Base-by-base conservation (phyloP, 2,888 invertebrate species). In the Chouioia cunea region DNA sequence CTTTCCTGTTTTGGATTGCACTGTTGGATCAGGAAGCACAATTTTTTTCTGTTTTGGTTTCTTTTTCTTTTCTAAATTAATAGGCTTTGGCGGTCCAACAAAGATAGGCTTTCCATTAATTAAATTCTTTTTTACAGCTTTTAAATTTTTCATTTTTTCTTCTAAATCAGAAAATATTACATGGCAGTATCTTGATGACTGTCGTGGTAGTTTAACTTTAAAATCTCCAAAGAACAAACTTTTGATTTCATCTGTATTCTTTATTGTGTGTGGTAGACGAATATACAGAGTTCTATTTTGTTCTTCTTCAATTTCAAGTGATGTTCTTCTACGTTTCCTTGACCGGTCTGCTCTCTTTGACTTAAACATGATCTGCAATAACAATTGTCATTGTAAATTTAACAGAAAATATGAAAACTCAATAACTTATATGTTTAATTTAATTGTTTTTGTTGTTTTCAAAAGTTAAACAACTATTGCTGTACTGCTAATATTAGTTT, bases 211-310 rank as follows among this genome's bases (percentile, higher is more conserved):
- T 64, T 79, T 80, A 2, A 83, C 72, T 68, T 72, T 74, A 10
- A 79, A 74, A 53, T 79, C 71, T 15, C 80, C 82, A 16, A 72
- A 64, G 23, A 83, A 81, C 1, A 83, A 74, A 10, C 74, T 67
- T 18, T 76, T 76, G 3, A 83, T 74, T 65, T 82, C 80, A 15
- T 77, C 68, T 0, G 58, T 54, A 47, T 76, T 67, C 58, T 73
- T 75, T 27, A 83, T 83, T n/a, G 76, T 77, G n/a, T 76, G 75
- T 2, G 83, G 80, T 52, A 82, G 16, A 60, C 80, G 79, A 15
- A 83, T 75, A 23, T 81, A 81, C 14, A 83, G 70, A 6, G 78
- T 78, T 76, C 76, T 79, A 15, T 68, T 62, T 27, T 74, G 76
- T 53, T 77, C 73, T 18, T 79, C 69, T 3, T 74, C 70, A 22